phyloP scores from a whole-genome alignment of 2,888 invertebrate genomes.

The Pyralis farinalis region DNA sequence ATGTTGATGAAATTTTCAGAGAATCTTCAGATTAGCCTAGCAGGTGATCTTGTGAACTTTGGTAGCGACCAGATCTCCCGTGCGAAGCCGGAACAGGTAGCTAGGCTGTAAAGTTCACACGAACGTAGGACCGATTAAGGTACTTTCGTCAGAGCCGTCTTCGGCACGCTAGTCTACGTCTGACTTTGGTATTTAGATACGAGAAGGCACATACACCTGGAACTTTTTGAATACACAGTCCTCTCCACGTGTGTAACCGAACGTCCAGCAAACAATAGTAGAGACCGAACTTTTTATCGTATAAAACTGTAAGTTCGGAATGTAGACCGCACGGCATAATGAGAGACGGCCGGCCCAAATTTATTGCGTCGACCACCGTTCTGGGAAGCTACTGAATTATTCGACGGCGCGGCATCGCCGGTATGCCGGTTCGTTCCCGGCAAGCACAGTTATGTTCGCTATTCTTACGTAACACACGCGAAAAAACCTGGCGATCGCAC shows the following conservation, averaged over 20 bases:
- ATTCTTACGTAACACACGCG: constrained; percentile 62
- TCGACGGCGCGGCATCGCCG: constrained; percentile 43
- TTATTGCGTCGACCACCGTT: constrained; percentile 61
- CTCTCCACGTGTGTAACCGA: constrained; percentile 21
- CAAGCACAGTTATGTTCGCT: constrained; percentile 71
- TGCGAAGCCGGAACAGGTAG: too few relatives aligned
- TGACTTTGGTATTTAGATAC: too few relatives aligned
- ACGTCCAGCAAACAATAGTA: constrained; percentile 51
- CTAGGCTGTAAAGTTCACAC: too few relatives aligned
- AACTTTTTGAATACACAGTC: too few relatives aligned
- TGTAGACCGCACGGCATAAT: constrained; percentile 76
- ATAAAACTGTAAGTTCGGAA: constrained; percentile 60
- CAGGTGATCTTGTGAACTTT: too few relatives aligned
- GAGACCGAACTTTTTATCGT: constrained; percentile 58
- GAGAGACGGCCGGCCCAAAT: constrained; percentile 52
- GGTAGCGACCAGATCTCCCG: too few relatives aligned
- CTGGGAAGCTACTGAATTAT: constrained; percentile 72
- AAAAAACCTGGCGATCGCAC: constrained; percentile 23
- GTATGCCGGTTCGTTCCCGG: constrained; percentile 64
- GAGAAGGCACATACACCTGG: too few relatives aligned
- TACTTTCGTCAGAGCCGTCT: too few relatives aligned
- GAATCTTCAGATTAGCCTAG: too few relatives aligned
- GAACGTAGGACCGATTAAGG: too few relatives aligned
- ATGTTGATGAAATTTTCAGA: too few relatives aligned
- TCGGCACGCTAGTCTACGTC: too few relatives aligned